Percentiles rank a stretch among this genome's conserved stretches.
These are phyloP conservation scores for Tretioscincus oriximinensis DNA, from an alignment of 2,113 vertebrate genomes.

Conservation along the genomic window DNA sequence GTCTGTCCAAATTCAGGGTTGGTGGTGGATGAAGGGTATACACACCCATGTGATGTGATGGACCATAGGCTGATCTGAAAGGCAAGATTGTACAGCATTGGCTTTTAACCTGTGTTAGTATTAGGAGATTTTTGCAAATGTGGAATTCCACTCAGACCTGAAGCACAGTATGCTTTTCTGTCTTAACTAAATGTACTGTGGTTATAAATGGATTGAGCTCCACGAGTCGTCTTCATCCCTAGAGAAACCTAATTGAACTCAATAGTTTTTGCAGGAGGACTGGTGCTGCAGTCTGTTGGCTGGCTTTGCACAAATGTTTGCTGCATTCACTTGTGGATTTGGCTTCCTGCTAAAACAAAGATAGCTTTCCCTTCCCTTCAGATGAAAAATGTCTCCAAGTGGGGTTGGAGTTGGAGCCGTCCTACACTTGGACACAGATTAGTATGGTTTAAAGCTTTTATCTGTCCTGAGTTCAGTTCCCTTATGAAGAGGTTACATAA, in stretches of 20 bases:
- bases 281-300: slow-evolving; percentile 52
- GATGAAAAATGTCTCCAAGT: slow-evolving; percentile 27
- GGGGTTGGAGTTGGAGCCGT: slow-evolving; percentile 6
- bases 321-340: slow-evolving; percentile 27
- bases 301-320: slow-evolving; percentile 39
- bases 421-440: slow-evolving; percentile 21
- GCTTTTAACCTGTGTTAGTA: slow-evolving; percentile 41
- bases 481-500: slow-evolving; percentile 15
- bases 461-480: neutral
- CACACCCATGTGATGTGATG: slow-evolving; percentile 10
- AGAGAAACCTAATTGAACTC: slow-evolving; percentile 60
- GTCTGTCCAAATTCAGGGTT: neutral
- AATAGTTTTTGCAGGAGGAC: slow-evolving; percentile 62
- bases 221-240: slow-evolving; percentile 59
- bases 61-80: slow-evolving; percentile 19
- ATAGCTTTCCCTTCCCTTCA: slow-evolving; percentile 20
- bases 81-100: slow-evolving; percentile 41
- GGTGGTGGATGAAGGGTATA: neutral
- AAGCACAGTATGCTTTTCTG: slow-evolving; percentile 51
- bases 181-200: slow-evolving; percentile 58
- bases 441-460: slow-evolving; percentile 45
- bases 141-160: slow-evolving; percentile 42
- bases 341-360: slow-evolving; percentile 37
- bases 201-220: slow-evolving; percentile 56
- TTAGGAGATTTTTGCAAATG: slow-evolving; percentile 52